Conservation (phyloP, 2,888 invertebrate species). For the Luperina nickerlii region DNA sequence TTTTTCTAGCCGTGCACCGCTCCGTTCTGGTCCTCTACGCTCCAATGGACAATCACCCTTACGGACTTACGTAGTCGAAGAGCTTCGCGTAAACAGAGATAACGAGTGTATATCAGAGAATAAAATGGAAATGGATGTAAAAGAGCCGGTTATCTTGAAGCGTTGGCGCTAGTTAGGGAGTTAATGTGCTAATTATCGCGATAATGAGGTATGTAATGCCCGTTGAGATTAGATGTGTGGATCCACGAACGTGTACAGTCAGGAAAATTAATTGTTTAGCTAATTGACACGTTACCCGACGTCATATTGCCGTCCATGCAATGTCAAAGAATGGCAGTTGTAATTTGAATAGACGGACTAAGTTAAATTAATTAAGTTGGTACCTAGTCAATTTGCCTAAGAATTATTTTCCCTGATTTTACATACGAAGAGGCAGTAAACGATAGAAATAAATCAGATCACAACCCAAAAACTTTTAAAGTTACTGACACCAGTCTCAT, state of each 20-base stretch:
- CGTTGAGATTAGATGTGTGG: constrained; percentile 47
- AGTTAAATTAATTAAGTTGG: neutral
- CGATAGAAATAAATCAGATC: neutral
- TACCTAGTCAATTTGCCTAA: neutral
- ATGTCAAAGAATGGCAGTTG: neutral
- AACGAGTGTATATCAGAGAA: constrained; percentile 50
- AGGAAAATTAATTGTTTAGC: neutral
- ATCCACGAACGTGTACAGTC: constrained; percentile 6
- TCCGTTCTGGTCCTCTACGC: neutral
- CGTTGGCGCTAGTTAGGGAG: constrained; percentile 28
- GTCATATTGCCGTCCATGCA: neutral
- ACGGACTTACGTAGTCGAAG: constrained; percentile 47
- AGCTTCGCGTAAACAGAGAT: constrained; percentile 46
- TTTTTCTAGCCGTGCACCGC: neutral
- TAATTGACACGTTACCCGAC: neutral
- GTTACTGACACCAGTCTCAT: too few species aligned
- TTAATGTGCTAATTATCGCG: constrained; percentile 37
- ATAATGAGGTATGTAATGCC: constrained; percentile 45
- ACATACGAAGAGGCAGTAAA: constrained; percentile 8
- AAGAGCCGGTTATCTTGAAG: constrained; percentile 55
- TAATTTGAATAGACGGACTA: neutral
- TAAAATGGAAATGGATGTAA: constrained; percentile 59
- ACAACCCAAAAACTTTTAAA: too few species aligned
- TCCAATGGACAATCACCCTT: constrained; percentile 24
- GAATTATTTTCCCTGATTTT: neutral